Evolutionary conservation across 2,113 vertebrate genomes (phyloP).

Genomic region (Ptychochromis oligacanthus): DNA sequence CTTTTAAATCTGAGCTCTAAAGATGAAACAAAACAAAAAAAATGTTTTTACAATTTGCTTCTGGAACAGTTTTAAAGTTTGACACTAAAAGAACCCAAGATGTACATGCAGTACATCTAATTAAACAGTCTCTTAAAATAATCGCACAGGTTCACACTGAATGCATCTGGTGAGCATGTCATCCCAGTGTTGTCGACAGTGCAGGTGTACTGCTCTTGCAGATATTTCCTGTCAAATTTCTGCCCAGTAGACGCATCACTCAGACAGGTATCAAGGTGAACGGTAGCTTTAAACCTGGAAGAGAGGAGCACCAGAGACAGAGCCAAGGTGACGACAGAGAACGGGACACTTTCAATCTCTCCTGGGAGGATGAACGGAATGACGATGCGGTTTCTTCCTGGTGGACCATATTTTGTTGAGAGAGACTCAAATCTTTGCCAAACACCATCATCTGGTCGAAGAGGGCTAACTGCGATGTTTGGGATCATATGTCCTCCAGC

Average conservation of each 20-base stretch:
- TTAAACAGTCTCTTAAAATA: too few relatives aligned
- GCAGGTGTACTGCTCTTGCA: slow-evolving; percentile 1
- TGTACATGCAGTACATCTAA: too few relatives aligned
- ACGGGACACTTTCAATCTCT: neutral
- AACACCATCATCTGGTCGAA: rapidly evolving
- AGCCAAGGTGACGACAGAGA: slow-evolving; percentile 12
- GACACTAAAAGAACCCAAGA: too few relatives aligned
- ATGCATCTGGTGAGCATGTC: neutral
- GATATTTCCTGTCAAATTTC: slow-evolving; percentile 1
- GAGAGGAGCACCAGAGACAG: neutral
- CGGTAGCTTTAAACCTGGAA: slow-evolving; percentile 7
- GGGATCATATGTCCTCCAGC: slow-evolving; percentile 5
- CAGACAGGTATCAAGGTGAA: neutral
- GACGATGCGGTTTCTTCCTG: neutral
- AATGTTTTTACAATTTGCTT: too few relatives aligned
- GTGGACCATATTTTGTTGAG: neutral
- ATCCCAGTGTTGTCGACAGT: neutral
- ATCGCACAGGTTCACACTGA: neutral
- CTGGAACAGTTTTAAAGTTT: too few relatives aligned
- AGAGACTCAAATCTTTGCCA: rapidly evolving
- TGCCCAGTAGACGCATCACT: neutral
- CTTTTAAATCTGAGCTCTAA: too few relatives aligned
- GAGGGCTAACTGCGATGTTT: neutral
- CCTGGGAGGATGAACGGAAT: rapidly evolving
- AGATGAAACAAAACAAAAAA: too few relatives aligned